Evolutionary conservation across 2,113 vertebrate species (phyloP).

Genomic region (Oryzias javanicus): DNA sequence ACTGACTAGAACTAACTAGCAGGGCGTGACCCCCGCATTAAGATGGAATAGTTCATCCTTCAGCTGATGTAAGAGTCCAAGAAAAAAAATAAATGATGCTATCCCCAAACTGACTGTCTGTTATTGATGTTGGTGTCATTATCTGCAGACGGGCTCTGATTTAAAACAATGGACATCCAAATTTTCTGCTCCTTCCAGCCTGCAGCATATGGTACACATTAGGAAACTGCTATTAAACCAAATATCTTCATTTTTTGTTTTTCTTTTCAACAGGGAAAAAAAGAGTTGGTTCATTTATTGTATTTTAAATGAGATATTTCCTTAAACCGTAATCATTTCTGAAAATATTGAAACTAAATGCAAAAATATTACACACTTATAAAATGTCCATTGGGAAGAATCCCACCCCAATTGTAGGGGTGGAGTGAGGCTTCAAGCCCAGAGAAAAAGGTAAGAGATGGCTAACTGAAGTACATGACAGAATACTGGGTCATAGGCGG

Average conservation of each 20-base stretch:
- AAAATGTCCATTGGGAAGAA: neutral
- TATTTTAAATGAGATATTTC: neutral
- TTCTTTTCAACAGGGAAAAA: constrained; percentile 12
- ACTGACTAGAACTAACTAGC: constrained; percentile 82
- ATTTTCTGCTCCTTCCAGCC: constrained; percentile 68
- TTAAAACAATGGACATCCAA: constrained; percentile 77
- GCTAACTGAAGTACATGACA: constrained; percentile 23
- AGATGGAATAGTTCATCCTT: constrained; percentile 78
- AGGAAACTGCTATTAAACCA: constrained; percentile 65
- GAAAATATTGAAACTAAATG: neutral
- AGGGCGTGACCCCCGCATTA: constrained; percentile 82
- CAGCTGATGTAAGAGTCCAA: constrained; percentile 65
- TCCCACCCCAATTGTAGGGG: constrained; percentile 19
- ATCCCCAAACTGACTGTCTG: constrained; percentile 79
- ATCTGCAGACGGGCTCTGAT: constrained; percentile 84
- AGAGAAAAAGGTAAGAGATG: constrained; percentile 28
- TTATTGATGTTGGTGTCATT: constrained; percentile 84
- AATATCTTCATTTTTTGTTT: constrained; percentile 58
- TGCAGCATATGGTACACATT: constrained; percentile 73
- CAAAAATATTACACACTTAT: neutral
- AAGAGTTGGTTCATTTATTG: neutral
- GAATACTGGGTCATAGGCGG: constrained; percentile 57
- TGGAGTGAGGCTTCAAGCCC: constrained; percentile 16
- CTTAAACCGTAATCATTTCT: no score
- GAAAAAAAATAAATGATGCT: constrained; percentile 64